These are phyloP conservation scores for Bicyclus anynana DNA, from an alignment of 1,140 invertebrate genomes.

Conservation along the genomic window DNA sequence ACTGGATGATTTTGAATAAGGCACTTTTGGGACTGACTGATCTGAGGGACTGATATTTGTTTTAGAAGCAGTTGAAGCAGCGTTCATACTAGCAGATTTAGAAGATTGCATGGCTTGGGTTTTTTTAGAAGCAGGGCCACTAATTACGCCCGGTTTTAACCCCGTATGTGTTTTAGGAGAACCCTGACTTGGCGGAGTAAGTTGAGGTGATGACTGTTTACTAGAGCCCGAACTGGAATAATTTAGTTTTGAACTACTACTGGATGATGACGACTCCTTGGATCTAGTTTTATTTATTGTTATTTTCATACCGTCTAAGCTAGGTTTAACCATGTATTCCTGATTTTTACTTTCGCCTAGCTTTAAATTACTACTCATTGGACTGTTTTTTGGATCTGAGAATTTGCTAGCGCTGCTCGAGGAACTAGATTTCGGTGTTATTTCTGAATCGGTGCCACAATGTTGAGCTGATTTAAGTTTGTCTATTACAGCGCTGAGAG, in stretches of 20 bases:
- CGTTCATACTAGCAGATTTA: constrained; percentile 65
- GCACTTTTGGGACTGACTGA: constrained; percentile 72
- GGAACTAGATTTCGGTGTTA: constrained; percentile 51
- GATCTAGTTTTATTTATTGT: constrained; percentile 92
- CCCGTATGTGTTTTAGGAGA: constrained; percentile 89
- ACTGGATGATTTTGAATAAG: constrained; percentile 78
- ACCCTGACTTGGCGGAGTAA: constrained; percentile 78
- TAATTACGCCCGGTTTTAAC: constrained; percentile 89
- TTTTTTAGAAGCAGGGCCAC: constrained; percentile 88
- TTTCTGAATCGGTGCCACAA: constrained; percentile 72
- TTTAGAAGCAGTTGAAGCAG: constrained; percentile 62
- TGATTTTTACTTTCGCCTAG: constrained; percentile 83
- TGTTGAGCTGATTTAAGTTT: constrained; percentile 88
- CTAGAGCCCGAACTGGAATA: constrained; percentile 61
- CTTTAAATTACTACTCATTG: constrained; percentile 69
- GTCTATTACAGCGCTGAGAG: constrained; percentile 90
- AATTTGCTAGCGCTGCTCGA: constrained; percentile 66
- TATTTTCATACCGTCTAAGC: constrained; percentile 91
- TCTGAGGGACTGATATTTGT: constrained; percentile 61
- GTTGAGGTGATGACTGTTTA: constrained; percentile 70
- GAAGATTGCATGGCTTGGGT: constrained; percentile 78
- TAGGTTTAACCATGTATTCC: constrained; percentile 92
- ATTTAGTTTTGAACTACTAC: constrained; percentile 66
- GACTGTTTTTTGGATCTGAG: constrained; percentile 75
- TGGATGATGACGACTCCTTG: constrained; percentile 78